Evolutionary conservation across 2,888 invertebrate genomes (phyloP).

Genomic region (Steinernema hermaphroditum): DNA sequence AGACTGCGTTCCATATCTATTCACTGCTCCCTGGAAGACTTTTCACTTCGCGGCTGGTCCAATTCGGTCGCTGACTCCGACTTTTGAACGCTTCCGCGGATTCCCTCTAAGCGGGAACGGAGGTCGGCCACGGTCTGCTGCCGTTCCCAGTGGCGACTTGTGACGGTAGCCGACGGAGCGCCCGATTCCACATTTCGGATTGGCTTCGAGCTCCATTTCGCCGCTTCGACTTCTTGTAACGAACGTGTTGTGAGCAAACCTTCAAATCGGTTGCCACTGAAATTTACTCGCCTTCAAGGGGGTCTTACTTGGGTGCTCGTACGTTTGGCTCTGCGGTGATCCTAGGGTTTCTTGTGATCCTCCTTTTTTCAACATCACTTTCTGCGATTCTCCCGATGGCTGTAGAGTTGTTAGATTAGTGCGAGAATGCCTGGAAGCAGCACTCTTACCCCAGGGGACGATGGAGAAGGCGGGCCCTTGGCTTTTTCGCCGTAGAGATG

Average conservation of each 20-base stretch:
- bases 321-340: background rate
- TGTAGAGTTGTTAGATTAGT: background rate
- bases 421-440: background rate
- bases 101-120: slow-evolving; percentile 4
- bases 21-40: background rate
- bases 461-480: background rate
- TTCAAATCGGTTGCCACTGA: slow-evolving; percentile 21
- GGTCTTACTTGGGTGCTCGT: slow-evolving; percentile 24
- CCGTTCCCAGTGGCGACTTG: slow-evolving; percentile 15
- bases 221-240: slow-evolving; percentile 21
- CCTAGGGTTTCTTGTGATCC: slow-evolving; percentile 14
- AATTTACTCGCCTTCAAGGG: background rate
- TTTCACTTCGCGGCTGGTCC: background rate
- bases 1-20: too few species aligned
- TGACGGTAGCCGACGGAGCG: background rate
- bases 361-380: slow-evolving; percentile 3
- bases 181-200: slow-evolving; percentile 14
- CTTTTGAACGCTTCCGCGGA: slow-evolving; percentile 8
- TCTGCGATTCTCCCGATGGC: slow-evolving; percentile 13
- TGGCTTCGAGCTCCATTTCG: slow-evolving; percentile 19
- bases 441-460: background rate
- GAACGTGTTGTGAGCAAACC: slow-evolving; percentile 13
- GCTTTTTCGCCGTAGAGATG: slow-evolving; percentile 47
- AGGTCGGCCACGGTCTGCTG: slow-evolving; percentile 23
- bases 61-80: slow-evolving; percentile 16